Conservation (phyloP, 2,888 invertebrate genomes). For the Scelioninae gen. 1 region DNA sequence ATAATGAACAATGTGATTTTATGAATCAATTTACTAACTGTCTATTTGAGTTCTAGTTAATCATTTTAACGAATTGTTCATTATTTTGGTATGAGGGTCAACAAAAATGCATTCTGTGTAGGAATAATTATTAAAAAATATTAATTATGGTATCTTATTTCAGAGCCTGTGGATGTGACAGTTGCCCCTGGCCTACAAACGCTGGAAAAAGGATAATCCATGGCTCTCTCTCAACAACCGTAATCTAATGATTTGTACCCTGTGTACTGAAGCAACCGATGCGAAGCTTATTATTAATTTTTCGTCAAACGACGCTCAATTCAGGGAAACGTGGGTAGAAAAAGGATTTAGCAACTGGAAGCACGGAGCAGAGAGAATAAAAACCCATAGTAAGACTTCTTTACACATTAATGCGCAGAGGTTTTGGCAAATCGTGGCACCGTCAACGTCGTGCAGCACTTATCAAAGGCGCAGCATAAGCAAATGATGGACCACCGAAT, state of each 20-base stretch:
- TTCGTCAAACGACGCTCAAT: conserved; percentile 1
- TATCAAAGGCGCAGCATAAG: conserved; percentile 58
- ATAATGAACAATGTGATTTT: too few species aligned
- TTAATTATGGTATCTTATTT: neutral
- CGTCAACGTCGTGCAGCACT: conserved; percentile 63
- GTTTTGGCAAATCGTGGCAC: conserved; percentile 41
- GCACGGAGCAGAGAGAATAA: conserved; percentile 65
- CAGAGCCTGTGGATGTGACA: neutral
- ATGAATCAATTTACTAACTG: too few species aligned
- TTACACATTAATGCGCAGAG: conserved; percentile 59
- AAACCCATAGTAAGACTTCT: conserved; percentile 62
- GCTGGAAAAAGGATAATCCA: conserved; percentile 32
- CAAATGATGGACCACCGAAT: conserved; percentile 68
- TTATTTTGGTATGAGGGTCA: neutral
- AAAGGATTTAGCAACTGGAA: conserved; percentile 70
- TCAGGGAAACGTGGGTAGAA: conserved; percentile 43
- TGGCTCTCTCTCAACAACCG: conserved; percentile 23
- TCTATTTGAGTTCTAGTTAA: conserved; percentile 5
- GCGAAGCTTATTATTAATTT: conserved; percentile 20
- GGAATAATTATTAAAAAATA: neutral
- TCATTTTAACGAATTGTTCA: conserved; percentile 1
- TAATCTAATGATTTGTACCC: conserved; percentile 22
- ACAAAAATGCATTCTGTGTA: neutral
- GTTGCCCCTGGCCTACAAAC: conserved; percentile 9
- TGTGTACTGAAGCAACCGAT: conserved; percentile 31